Evolutionary conservation across 2,888 invertebrate genomes (phyloP).

Genomic region (Electrophaes corylata): DNA sequence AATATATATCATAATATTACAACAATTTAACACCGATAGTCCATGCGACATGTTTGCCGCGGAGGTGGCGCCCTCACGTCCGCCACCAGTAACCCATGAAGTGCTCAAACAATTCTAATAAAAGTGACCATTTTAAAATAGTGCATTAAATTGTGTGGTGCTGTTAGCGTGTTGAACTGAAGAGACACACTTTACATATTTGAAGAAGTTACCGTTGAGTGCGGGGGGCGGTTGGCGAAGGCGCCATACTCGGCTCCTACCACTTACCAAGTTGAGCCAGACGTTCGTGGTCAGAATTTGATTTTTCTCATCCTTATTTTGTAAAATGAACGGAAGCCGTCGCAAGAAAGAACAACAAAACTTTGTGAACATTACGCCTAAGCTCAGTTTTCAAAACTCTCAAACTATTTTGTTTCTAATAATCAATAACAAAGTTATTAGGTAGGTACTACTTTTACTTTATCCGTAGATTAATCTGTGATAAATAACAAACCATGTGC

Average conservation of each 20-base stretch:
- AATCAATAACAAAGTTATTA: background rate
- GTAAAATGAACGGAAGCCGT: slow-evolving; percentile 86
- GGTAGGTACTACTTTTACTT: background rate
- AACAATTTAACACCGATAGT: slow-evolving; percentile 79
- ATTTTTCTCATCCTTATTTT: slow-evolving; percentile 98
- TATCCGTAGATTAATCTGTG: background rate
- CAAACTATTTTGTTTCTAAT: slow-evolving; percentile 1
- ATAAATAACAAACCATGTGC: background rate
- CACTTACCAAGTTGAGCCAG: slow-evolving; percentile 99
- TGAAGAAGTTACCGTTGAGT: slow-evolving; percentile 46
- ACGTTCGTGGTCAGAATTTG: slow-evolving; percentile 99
- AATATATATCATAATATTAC: slow-evolving; percentile 68
- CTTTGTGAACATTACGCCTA: slow-evolving; percentile 66
- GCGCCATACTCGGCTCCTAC: slow-evolving; percentile 79
- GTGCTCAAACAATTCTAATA: slow-evolving; percentile 29
- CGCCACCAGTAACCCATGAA: slow-evolving; percentile 66
- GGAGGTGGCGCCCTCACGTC: slow-evolving; percentile 69
- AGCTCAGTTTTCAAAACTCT: slow-evolving; percentile 29
- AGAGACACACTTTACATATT: slow-evolving; percentile 28
- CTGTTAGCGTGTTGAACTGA: slow-evolving; percentile 34
- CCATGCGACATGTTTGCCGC: slow-evolving; percentile 81
- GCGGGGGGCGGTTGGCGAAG: slow-evolving; percentile 69
- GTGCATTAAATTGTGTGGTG: slow-evolving; percentile 47
- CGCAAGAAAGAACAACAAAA: slow-evolving; percentile 82
- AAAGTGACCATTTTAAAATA: slow-evolving; percentile 37